Evolutionary conservation across 2,888 invertebrate genomes (phyloP), one percentile per base, ranked within the genome.

Genomic region (Sinodicranocentrus sp.): DNA sequence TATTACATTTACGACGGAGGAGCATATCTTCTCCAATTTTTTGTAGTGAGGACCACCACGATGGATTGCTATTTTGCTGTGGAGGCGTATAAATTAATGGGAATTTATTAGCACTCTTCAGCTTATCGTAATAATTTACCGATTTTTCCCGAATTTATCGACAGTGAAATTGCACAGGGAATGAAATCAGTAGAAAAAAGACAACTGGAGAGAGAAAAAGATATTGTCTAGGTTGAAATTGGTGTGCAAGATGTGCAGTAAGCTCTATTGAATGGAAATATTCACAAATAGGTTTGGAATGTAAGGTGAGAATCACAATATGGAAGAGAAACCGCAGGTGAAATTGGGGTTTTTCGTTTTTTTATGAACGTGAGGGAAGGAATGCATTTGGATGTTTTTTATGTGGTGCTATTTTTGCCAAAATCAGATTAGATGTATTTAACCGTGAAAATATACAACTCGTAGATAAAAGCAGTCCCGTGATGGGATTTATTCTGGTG

Each of bases 41-140:
- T 33, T 33, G 5, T 54, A 21, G 17, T 15, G 26, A n/a, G 25
- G n/a, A 5, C 59, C 33, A 33, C 54, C n/a, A 59, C 2, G 59
- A 63, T 67, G 23, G 67, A 67, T 67, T 43, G 43, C 67, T 67
- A 67, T 44, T 67, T 67, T 67, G 72, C 59, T 26, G 59, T 17
- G 44, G 63, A 25, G 19, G 52, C 25, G 57, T 63, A 79, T 79
- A 79, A 79, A 79, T 79, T 79, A 79, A 39, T 70, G 71, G 52
- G 33, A 79, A 79, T 79, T 79, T 79, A 79, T 79, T 63, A 26
- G 61, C 63, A 61, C 70, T 79, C 63, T 43, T 44, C 63, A 52
- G 63, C 78, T 79, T 79, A 63, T 65, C 61, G 63, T 48, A 71
- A 79, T 79, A 79, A 71, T 57, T 79, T 71, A 79, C 26, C 61